Base-by-base conservation (phyloP, 2,888 invertebrate species). In the Scotopteryx bipunctaria region DNA sequence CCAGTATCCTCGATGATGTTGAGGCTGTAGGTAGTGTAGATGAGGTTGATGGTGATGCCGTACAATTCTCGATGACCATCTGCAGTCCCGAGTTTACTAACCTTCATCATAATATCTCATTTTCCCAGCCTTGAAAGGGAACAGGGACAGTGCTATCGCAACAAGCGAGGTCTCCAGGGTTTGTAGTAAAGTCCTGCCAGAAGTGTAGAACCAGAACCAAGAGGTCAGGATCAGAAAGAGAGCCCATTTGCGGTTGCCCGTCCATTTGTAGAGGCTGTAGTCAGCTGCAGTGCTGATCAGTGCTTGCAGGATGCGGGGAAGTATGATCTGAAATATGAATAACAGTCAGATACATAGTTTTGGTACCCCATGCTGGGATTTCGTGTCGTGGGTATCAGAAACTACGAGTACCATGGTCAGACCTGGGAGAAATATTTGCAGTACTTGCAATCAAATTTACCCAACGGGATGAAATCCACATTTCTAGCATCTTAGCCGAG, bases 191-290 rank as follows among this genome's bases (percentile, higher is more conserved):
- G 98, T 98, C 41, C 99, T 92, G 0, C 97, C 94, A 0, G 94
- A 94, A 6, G 95, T 96, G 78, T 97, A 99, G 76, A 97, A 96
- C 93, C 96, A 95, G 82, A 98, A 99, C 96, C 97, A 98, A 32
- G 96, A 95, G 0, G 94, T 92, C 0, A 94, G 84, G 40, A 96
- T 92, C 47, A 94, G 90, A 64, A 95, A 94, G 4, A 96, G 74
- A 0, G 95, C 94, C 95, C 96, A 96, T 80, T 95, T 94, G 43
- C 93, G 93, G n/a, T 86, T 88, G 0, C 93, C 93, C 0, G 93
- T 93, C 95, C 95, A 96, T 58, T 92, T 81, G 71, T 93, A 95
- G 59, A 92, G 87, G 49, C 85, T 79, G 66, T 94, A 94, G 78
- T 99, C 98, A 0, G 96, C 94, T 44, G 93, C 92, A 0, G 95